These are phyloP conservation scores for Polydrusus cervinus DNA, from an alignment of 2,888 invertebrate genomes.

Conservation along the genomic window DNA sequence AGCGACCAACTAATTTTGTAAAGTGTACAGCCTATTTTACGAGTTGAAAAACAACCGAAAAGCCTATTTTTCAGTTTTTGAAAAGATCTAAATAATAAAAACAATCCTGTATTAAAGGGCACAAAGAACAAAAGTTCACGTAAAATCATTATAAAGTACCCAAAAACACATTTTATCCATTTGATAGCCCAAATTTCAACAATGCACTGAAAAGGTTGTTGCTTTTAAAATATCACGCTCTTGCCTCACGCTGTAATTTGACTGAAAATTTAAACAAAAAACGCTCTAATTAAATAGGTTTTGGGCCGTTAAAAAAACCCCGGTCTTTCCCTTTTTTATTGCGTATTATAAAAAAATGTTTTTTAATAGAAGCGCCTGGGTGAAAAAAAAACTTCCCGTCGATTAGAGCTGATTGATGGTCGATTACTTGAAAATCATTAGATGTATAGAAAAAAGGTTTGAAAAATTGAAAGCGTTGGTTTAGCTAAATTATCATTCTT, in stretches of 20 bases:
- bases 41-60: no score
- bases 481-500: slow-evolving; percentile 32
- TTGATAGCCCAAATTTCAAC: slow-evolving; percentile 35
- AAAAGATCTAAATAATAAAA: background rate
- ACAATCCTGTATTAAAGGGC: background rate
- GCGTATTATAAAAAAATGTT: slow-evolving; percentile 44
- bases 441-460: slow-evolving; percentile 34
- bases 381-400: slow-evolving; percentile 45
- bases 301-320: slow-evolving; percentile 14
- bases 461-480: slow-evolving; percentile 35
- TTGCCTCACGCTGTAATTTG: slow-evolving; percentile 5
- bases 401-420: slow-evolving; percentile 45
- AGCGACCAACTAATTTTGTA: no score
- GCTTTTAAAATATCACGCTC: slow-evolving; percentile 37
- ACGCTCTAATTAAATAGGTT: slow-evolving; percentile 31
- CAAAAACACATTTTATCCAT: slow-evolving; percentile 39
- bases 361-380: slow-evolving; percentile 33
- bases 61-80: no score
- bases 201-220: slow-evolving; percentile 22
- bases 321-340: slow-evolving; percentile 28
- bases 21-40: no score
- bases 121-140: slow-evolving; percentile 5
- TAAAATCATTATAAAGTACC: slow-evolving; percentile 24
- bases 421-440: slow-evolving; percentile 43
- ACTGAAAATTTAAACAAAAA: slow-evolving; percentile 33